Evolutionary conservation across 2,113 vertebrate species (phyloP).

Genomic region (Hucho hucho): DNA sequence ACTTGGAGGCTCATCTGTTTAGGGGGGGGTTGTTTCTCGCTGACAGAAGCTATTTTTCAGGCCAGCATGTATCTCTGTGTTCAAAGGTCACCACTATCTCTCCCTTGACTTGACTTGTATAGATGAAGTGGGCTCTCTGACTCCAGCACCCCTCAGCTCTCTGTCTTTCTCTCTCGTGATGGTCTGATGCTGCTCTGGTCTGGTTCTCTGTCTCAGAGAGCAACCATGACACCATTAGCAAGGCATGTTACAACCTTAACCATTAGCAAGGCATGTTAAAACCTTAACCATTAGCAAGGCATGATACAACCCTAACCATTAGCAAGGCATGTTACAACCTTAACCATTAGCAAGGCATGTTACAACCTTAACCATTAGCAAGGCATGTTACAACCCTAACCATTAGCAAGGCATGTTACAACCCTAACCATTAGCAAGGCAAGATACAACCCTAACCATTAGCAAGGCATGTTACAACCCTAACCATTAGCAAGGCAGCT

Average conservation of each 20-base stretch:
- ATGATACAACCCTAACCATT: no score
- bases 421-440: no score
- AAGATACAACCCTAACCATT: no score
- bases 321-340: no score
- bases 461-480: no score
- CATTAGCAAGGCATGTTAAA: no score
- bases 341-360: no score
- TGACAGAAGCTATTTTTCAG: slow-evolving; percentile 26
- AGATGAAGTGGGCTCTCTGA: slow-evolving; percentile 16
- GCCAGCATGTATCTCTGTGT: slow-evolving; percentile 5
- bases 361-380: no score
- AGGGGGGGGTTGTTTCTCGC: slow-evolving; percentile 9
- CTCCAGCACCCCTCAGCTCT: neutral
- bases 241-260: no score
- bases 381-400: no score
- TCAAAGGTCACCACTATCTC: slow-evolving; percentile 20
- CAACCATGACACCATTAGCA: slow-evolving; percentile 29
- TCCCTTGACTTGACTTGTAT: slow-evolving; percentile 18
- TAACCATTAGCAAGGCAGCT: neutral
- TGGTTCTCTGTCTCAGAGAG: slow-evolving; percentile 47
- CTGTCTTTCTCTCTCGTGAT: neutral
- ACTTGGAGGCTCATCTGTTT: slow-evolving; percentile 20
- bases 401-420: no score
- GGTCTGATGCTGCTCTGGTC: slow-evolving; percentile 35
- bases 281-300: no score